A percentile compares a stretch with the other conserved stretches of the same genome.
phyloP scores from a whole-genome alignment of 2,797 vertebrate genomes.

The Decapterus maruadsi region DNA sequence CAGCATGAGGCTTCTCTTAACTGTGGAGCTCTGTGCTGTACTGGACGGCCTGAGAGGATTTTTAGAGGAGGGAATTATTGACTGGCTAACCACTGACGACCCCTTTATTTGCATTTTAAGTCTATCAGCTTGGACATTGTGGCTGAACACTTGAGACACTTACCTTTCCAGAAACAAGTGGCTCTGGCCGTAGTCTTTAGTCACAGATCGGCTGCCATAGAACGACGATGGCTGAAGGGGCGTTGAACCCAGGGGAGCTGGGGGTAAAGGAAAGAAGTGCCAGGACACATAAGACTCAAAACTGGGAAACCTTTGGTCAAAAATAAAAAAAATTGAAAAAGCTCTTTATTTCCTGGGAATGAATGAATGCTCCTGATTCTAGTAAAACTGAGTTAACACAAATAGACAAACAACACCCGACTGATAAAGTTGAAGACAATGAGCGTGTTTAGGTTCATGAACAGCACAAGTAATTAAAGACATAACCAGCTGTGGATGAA shows the following conservation, averaged over 20 bases:
- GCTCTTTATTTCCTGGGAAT: no score
- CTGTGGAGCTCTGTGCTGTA: constrained; percentile 85
- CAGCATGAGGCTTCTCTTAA: constrained; percentile 93
- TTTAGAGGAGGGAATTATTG: neutral
- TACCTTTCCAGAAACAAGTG: constrained; percentile 93
- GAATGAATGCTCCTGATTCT: neutral
- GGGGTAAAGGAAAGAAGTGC: neutral
- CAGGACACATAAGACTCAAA: neutral
- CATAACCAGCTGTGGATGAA: neutral
- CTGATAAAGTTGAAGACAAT: neutral
- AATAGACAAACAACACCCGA: neutral
- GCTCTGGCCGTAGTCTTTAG: constrained; percentile 92
- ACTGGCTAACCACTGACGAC: neutral
- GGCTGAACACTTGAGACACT: neutral
- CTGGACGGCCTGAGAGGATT: constrained; percentile 84
- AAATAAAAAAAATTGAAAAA: no score
- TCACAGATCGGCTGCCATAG: constrained; percentile 89
- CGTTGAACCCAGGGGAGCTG: constrained; percentile 87
- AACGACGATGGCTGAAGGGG: constrained; percentile 95
- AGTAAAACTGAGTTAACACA: neutral
- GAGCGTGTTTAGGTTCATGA: neutral
- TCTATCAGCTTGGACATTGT: neutral
- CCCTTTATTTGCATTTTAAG: neutral
- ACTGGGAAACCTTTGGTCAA: no score
- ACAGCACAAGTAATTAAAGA: neutral